A percentile compares a stretch with the other conserved stretches of the same genome.
phyloP scores from a whole-genome alignment of 2,888 invertebrate species.

The Drosophila diplacantha region DNA sequence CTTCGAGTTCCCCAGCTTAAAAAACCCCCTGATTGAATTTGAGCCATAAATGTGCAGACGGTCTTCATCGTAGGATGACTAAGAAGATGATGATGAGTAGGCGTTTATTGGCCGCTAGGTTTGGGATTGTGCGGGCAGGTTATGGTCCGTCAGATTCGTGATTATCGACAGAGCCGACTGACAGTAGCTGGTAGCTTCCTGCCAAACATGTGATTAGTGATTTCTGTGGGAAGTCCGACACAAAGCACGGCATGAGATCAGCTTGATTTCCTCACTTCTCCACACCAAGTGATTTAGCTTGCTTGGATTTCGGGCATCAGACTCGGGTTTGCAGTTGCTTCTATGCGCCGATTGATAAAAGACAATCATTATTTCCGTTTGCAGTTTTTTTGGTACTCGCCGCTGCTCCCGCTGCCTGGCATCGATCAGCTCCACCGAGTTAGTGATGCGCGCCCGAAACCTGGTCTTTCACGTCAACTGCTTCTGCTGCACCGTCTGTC shows the following conservation, averaged over 20 bases:
- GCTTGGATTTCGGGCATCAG: not conserved
- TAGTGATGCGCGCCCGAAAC: slow-evolving; percentile 96
- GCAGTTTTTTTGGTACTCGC: slow-evolving; percentile 92
- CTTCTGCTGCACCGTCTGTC: slow-evolving; percentile 94
- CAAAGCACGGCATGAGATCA: slow-evolving; percentile 28
- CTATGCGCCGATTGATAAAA: slow-evolving; percentile 1
- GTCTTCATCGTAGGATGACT: slow-evolving; percentile 8
- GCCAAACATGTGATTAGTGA: slow-evolving; percentile 59
- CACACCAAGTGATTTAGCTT: slow-evolving; percentile 54
- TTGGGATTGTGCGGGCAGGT: not conserved
- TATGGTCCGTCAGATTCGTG: slow-evolving; percentile 3
- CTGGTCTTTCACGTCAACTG: slow-evolving; percentile 96
- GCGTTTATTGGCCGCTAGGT: slow-evolving; percentile 48
- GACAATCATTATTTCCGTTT: slow-evolving; percentile 63
- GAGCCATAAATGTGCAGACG: not conserved
- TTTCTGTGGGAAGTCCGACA: slow-evolving; percentile 29
- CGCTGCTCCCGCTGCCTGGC: slow-evolving; percentile 93
- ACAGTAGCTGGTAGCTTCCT: slow-evolving; percentile 57
- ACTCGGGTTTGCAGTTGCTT: not conserved
- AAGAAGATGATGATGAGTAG: slow-evolving; percentile 54
- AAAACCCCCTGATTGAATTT: slow-evolving; percentile 31
- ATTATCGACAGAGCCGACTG: slow-evolving; percentile 24
- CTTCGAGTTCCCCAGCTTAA: not conserved
- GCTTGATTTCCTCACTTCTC: slow-evolving; percentile 44
- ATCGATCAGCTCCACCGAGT: slow-evolving; percentile 91